phyloP scores from a whole-genome alignment of 2,888 invertebrate species.

The Cephus spinipes region DNA sequence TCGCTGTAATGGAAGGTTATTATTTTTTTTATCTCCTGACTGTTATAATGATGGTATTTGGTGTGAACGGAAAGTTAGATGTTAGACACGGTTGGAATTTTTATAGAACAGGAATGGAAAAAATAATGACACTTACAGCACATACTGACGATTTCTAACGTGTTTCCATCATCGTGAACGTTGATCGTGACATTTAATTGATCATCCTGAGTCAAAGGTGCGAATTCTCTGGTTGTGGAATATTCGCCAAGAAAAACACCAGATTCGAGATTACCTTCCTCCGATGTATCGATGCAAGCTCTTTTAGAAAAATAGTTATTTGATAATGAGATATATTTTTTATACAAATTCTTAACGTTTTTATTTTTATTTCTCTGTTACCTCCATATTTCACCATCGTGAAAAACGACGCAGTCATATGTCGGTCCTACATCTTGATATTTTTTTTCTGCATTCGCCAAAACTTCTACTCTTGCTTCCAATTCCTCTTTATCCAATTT shows the following conservation, averaged over 20 bases:
- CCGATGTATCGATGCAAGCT: conserved; percentile 87
- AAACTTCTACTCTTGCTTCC: conserved; percentile 85
- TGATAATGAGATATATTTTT: conserved; percentile 15
- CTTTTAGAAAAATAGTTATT: conserved; percentile 64
- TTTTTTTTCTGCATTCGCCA: conserved; percentile 88
- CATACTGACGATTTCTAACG: conserved; percentile 93
- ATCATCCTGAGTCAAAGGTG: conserved; percentile 81
- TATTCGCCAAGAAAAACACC: conserved; percentile 87
- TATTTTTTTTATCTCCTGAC: conserved; percentile 7
- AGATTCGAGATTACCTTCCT: conserved; percentile 82
- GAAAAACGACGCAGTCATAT: conserved; percentile 93
- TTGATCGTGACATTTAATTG: conserved; percentile 91
- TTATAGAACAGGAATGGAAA: background rate
- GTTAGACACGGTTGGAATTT: conserved; percentile 5
- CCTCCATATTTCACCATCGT: conserved; percentile 94
- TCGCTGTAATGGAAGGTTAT: conserved; percentile 71
- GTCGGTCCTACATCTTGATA: conserved; percentile 88
- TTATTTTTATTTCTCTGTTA: conserved; percentile 49
- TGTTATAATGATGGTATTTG: conserved; percentile 7
- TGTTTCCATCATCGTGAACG: conserved; percentile 90
- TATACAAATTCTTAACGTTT: background rate
- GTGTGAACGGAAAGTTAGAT: conserved; percentile 11
- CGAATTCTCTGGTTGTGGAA: conserved; percentile 81
- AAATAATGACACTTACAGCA: conserved; percentile 79
- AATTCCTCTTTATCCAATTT: conserved; percentile 90